Evolutionary conservation across 2,797 vertebrate genomes (phyloP).

Genomic region (Tokudaia tokunoshimensis): DNA sequence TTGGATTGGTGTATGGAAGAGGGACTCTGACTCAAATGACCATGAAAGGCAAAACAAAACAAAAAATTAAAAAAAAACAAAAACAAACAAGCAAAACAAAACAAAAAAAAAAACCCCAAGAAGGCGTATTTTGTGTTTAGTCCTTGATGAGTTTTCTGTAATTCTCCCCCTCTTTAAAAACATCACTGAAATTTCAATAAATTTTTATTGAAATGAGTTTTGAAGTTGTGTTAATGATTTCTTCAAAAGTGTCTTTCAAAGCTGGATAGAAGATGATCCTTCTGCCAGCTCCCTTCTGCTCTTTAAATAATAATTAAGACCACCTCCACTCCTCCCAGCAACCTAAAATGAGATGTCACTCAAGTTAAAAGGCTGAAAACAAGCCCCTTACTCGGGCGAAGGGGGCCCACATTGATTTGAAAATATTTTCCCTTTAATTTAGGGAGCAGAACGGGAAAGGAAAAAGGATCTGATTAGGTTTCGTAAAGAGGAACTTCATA

Average conservation of each 20-base stretch:
- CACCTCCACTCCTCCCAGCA: conserved; percentile 59
- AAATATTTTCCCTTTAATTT: conserved; percentile 77
- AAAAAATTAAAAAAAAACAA: background rate
- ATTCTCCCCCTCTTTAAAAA: conserved; percentile 88
- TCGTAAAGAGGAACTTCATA: conserved; percentile 39
- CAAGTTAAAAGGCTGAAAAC: conserved; percentile 73
- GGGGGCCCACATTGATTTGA: conserved; percentile 53
- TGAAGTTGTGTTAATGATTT: conserved; percentile 83
- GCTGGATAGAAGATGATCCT: conserved; percentile 33
- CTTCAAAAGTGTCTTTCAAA: conserved; percentile 48
- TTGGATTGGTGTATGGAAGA: conserved; percentile 77
- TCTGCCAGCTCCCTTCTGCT: background rate
- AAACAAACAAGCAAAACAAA: background rate
- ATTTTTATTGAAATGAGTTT: conserved; percentile 93
- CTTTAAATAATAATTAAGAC: conserved; percentile 80
- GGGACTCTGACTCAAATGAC: conserved; percentile 87
- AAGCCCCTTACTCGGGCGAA: conserved; percentile 37
- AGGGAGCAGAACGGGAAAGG: conserved; percentile 51
- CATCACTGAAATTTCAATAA: conserved; percentile 97
- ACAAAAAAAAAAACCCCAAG: conserved; percentile 81
- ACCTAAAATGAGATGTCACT: conserved; percentile 73
- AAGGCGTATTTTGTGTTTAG: conserved; percentile 95
- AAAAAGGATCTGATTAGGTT: conserved; percentile 64
- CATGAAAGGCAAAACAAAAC: conserved; percentile 83
- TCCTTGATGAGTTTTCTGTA: conserved; percentile 92